A percentile compares a stretch with the other conserved stretches of the same genome.
Evolutionary conservation across 2,888 invertebrate genomes (phyloP).

Genomic region (Morinoia aosen): DNA sequence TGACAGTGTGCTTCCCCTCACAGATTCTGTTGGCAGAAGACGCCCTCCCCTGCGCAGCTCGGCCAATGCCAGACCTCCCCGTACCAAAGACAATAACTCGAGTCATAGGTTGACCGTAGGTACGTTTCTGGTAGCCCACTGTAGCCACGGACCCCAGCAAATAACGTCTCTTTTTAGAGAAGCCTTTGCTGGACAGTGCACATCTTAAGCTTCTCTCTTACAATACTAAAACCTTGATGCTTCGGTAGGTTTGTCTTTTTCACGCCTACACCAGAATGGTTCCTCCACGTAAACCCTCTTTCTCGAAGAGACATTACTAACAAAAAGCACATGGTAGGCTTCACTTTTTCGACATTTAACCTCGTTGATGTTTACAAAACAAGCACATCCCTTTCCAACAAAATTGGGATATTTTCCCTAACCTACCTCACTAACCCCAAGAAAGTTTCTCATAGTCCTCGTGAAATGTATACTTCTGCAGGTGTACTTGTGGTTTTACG

Average conservation of each 20-base stretch:
- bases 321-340: neutral
- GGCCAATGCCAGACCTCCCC: constrained; percentile 64
- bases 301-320: neutral
- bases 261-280: neutral
- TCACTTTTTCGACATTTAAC: neutral
- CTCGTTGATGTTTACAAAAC: neutral
- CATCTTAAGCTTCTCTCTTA: constrained; percentile 25
- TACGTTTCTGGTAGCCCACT: constrained; percentile 56
- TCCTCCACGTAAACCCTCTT: neutral
- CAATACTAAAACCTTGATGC: neutral
- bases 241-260: neutral
- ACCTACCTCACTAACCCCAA: neutral
- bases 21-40: constrained; percentile 40
- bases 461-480: neutral
- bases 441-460: neutral
- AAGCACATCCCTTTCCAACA: neutral
- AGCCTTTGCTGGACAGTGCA: constrained; percentile 53
- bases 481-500: neutral
- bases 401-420: neutral
- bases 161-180: constrained; percentile 16
- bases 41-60: constrained; percentile 55
- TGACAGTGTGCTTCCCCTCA: constrained; percentile 18
- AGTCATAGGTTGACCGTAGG: constrained; percentile 64
- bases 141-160: constrained; percentile 6
- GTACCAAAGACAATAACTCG: constrained; percentile 58